Conservation (phyloP, 2,888 invertebrate species). For the Ormyrus thymus region DNA sequence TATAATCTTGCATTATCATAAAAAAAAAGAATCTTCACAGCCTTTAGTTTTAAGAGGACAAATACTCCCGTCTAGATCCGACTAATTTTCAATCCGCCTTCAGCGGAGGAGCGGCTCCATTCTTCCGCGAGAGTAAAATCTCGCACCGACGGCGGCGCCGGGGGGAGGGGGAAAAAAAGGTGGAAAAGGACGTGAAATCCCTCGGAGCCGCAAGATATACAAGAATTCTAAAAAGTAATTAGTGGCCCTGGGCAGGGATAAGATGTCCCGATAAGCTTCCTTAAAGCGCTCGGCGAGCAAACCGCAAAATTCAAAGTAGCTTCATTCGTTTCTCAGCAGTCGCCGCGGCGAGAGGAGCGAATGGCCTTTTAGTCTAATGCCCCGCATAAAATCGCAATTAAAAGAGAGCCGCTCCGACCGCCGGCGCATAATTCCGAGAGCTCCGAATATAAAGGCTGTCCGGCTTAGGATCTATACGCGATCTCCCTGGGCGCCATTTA, state of each 20-base stretch:
- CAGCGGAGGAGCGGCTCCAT: slow-evolving; percentile 14
- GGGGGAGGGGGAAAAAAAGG: neutral
- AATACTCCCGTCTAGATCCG: slow-evolving; percentile 37
- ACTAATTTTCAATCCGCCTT: slow-evolving; percentile 45
- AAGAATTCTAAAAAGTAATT: slow-evolving; percentile 56
- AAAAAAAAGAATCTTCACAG: too few species aligned
- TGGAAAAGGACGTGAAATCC: neutral
- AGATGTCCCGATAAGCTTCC: slow-evolving; percentile 56
- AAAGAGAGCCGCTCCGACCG: slow-evolving; percentile 45
- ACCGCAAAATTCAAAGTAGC: slow-evolving; percentile 56
- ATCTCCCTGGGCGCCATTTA: slow-evolving; percentile 55
- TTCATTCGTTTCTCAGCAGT: slow-evolving; percentile 46
- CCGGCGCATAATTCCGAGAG: slow-evolving; percentile 38
- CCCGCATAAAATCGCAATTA: slow-evolving; percentile 67
- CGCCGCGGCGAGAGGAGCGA: slow-evolving; percentile 44
- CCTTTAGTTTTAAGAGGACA: neutral
- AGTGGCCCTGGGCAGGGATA: slow-evolving; percentile 42
- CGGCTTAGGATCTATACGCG: slow-evolving; percentile 21
- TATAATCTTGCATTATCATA: too few species aligned
- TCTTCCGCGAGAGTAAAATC: slow-evolving; percentile 5
- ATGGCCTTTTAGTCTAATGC: slow-evolving; percentile 69
- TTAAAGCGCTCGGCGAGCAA: slow-evolving; percentile 24
- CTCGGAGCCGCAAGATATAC: slow-evolving; percentile 28
- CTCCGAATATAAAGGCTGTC: slow-evolving; percentile 10
- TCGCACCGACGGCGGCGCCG: neutral